These are phyloP conservation scores for Ptychobarbus kaznakovi DNA, from an alignment of 2,797 vertebrate species.

Conservation along the genomic window DNA sequence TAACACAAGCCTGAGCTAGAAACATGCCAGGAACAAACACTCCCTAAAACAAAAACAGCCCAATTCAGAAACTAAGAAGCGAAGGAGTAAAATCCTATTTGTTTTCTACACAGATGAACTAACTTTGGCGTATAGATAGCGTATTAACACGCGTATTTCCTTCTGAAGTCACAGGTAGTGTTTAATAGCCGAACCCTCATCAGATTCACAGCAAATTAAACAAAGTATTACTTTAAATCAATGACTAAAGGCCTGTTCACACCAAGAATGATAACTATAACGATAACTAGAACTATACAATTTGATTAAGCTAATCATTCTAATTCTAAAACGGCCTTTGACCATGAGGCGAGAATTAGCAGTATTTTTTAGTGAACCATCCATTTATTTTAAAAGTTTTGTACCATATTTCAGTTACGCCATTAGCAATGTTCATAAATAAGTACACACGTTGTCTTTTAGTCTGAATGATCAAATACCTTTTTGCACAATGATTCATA, in stretches of 20 bases:
- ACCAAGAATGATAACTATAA: not conserved
- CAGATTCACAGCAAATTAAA: not conserved
- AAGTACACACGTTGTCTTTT: not conserved
- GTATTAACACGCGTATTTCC: not conserved
- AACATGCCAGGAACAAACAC: constrained; percentile 26
- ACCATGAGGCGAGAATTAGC: not conserved
- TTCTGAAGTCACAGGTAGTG: not conserved
- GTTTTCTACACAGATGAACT: not conserved
- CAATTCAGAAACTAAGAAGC: not conserved
- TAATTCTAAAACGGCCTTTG: not conserved
- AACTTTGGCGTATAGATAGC: not conserved
- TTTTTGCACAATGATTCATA: not conserved
- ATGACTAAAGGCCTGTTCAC: not conserved
- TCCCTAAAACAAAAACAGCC: constrained; percentile 12
- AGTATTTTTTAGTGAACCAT: not conserved
- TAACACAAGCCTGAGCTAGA: constrained; percentile 9
- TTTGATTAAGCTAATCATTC: not conserved
- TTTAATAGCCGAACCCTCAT: not conserved
- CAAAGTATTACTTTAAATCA: not conserved
- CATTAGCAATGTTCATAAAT: not conserved
- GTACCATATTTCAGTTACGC: not conserved
- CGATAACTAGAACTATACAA: not conserved
- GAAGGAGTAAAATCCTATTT: not conserved
- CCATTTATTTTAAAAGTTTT: not conserved
- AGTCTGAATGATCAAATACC: not conserved